Evolutionary conservation across 2,113 vertebrate species (phyloP).

Genomic region (Stegastes partitus): DNA sequence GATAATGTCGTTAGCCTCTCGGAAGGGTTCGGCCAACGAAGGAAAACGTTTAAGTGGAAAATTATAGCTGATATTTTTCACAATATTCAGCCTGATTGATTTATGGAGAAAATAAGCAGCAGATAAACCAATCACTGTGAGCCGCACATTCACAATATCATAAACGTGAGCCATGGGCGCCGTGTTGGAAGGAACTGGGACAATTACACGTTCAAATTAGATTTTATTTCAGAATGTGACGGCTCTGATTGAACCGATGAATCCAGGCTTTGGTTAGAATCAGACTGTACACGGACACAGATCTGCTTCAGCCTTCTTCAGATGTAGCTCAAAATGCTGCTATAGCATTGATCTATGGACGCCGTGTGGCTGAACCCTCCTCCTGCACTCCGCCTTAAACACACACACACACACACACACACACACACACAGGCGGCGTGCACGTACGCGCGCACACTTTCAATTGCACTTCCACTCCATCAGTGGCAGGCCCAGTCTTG

Average conservation of each 20-base stretch:
- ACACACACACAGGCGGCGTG: background rate
- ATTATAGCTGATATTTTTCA: too few species aligned
- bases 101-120: too few species aligned
- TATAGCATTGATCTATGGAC: constrained; percentile 34
- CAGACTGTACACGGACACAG: constrained; percentile 1
- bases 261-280: background rate
- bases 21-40: too few species aligned
- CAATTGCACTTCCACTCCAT: constrained; percentile 66
- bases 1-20: too few species aligned
- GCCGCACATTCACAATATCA: too few species aligned
- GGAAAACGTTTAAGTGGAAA: too few species aligned
- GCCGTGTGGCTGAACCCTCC: constrained; percentile 10
- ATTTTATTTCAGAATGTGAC: background rate
- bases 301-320: constrained; percentile 2
- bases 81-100: too few species aligned
- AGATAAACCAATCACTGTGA: too few species aligned
- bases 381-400: background rate
- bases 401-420: background rate
- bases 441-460: constrained; percentile 21
- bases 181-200: too few species aligned
- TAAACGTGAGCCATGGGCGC: too few species aligned
- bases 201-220: too few species aligned
- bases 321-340: constrained; percentile 25
- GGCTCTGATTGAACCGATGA: background rate
- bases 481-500: constrained; percentile 67